Evolutionary conservation across 2,888 invertebrate genomes (phyloP).

Genomic region (Thera britannica): DNA sequence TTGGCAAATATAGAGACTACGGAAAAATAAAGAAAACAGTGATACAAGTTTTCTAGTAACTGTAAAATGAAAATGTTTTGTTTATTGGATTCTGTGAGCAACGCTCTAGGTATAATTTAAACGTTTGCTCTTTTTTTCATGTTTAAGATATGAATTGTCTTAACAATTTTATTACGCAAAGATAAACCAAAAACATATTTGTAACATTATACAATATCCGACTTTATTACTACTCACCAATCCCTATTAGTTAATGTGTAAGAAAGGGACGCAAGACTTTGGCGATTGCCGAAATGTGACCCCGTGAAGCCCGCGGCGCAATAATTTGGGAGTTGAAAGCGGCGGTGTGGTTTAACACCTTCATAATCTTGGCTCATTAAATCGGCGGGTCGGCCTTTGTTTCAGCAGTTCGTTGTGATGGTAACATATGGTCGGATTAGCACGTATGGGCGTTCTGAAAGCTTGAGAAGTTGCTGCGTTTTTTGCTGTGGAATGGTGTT

Average conservation of each 20-base stretch:
- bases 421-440: slow-evolving; percentile 83
- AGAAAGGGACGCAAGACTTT: slow-evolving; percentile 48
- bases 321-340: slow-evolving; percentile 83
- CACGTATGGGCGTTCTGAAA: slow-evolving; percentile 56
- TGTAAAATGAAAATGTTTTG: too few species aligned
- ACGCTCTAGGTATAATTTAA: background rate
- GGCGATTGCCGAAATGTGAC: slow-evolving; percentile 77
- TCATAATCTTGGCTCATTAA: slow-evolving; percentile 84
- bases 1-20: background rate
- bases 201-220: slow-evolving; percentile 4
- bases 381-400: slow-evolving; percentile 79
- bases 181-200: background rate
- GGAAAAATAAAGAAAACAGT: too few species aligned
- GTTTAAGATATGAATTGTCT: background rate
- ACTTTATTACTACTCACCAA: slow-evolving; percentile 17
- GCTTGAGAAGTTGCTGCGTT: slow-evolving; percentile 11
- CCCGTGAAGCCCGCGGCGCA: slow-evolving; percentile 72
- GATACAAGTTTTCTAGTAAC: too few species aligned
- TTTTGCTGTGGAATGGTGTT: slow-evolving; percentile 12
- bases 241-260: slow-evolving; percentile 2
- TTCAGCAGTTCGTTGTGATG: slow-evolving; percentile 79
- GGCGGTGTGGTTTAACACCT: slow-evolving; percentile 81
- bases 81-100: background rate
- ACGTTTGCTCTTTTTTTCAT: background rate
- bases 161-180: background rate